Percentiles rank a stretch among this genome's conserved stretches.
Conservation (phyloP, 2,113 vertebrate species). For the Xyrauchen texanus region DNA sequence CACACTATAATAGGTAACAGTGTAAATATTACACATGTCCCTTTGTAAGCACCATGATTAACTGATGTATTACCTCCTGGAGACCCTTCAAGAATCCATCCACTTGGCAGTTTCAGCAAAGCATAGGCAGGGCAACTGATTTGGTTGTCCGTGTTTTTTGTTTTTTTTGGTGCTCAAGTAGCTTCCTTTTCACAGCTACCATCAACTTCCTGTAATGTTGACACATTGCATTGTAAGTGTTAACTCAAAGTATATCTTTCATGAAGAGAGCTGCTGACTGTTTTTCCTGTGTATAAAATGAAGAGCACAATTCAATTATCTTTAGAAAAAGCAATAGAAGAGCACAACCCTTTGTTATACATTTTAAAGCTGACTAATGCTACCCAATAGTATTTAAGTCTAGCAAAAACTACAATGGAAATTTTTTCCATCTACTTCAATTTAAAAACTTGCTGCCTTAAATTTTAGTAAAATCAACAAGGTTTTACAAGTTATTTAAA, state of each 20-base stretch:
- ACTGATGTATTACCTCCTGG: conserved; percentile 15
- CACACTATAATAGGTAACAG: background rate
- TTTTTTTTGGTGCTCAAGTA: background rate
- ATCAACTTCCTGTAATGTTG: conserved; percentile 55
- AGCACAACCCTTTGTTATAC: too few species aligned
- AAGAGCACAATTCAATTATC: too few species aligned
- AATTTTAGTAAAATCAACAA: too few species aligned
- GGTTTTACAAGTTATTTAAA: too few species aligned
- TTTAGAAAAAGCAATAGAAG: too few species aligned
- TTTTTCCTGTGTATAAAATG: conserved; percentile 1
- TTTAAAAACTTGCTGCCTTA: too few species aligned
- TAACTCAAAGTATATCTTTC: background rate
- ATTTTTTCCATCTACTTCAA: too few species aligned
- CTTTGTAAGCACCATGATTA: conserved; percentile 4
- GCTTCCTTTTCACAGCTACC: conserved; percentile 46
- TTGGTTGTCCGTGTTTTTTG: background rate
- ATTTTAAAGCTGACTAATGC: too few species aligned
- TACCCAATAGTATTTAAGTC: too few species aligned
- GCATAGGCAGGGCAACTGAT: background rate
- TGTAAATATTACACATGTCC: background rate
- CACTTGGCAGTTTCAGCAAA: background rate
- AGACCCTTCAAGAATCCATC: conserved; percentile 7
- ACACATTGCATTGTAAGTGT: conserved; percentile 1
- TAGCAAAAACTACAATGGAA: too few species aligned
- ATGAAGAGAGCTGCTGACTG: background rate